Evolutionary conservation across 2,888 invertebrate species (phyloP), one percentile per base, ranked within the genome.

Genomic region (Mamestra brassicae): DNA sequence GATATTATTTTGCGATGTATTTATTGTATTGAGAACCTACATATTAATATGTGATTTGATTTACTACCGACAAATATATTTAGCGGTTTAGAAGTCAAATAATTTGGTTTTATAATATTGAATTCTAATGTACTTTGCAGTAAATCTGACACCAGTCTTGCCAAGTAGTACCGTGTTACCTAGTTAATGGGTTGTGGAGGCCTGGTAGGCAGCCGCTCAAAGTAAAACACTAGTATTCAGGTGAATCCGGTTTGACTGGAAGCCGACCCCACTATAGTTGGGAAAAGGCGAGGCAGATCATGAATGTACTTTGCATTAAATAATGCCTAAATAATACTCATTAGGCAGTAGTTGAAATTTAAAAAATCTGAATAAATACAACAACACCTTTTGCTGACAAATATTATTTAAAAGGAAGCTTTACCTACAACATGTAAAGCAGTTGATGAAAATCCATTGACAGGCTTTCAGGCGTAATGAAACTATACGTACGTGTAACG

Each of bases 381-480:
- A 34, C 6, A 34, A 36, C 17, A 38, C 15, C 62, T 26, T 26
- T 45, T 62, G 13, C 26, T 26, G 62, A 62, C 26, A 45, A 26
- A 4, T 17, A 58, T 8, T 62, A 36, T 36, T 47, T 50, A 26
- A 69, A 60, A 60, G 60, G 36, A n/a, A 13, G 6, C 26, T 55
- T 45, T 50, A 17, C 6, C 17, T 38, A n/a, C 3, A 34, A 26
- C 26, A 38, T 62, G 26, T 45, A 47, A 54, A 38, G 34, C 3
- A n/a, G 7, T 47, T 11, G 17, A 75, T 13, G 55, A 11, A 17
- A 76, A 55, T 38, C 13, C 61, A 55, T 26, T 42, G 17, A 55
- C 36, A 55, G 50, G 74, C 74, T 73, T 50, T 62, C 17, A 73
- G 17, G 38, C 3, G 50, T 76, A 74, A 57, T 57, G 42, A 55